Evolutionary conservation across 2,888 invertebrate species (phyloP), one percentile per base, ranked within the genome.

Genomic region (Aleiodes leptofemur): DNA sequence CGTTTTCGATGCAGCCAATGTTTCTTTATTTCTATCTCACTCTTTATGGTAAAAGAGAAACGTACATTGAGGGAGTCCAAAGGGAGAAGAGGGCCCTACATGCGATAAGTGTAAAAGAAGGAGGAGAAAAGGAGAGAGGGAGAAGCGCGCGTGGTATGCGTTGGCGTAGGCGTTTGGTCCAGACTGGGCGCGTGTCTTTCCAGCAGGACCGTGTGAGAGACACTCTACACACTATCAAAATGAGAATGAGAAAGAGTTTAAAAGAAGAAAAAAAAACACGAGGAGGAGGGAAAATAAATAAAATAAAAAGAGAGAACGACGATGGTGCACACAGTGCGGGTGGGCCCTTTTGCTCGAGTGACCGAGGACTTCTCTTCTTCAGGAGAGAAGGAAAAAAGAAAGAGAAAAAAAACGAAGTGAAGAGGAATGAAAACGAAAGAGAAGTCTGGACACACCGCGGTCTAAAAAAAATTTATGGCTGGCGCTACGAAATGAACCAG

Each of bases 111-210:
- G 53, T 53, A 51, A 55, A 51, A 56, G 69, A 70, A 55, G 55
- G 51, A 74, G 53, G 31, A 23, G 23, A 23, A 23, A 23, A 53
- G 66, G 55, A 69, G 66, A 66, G 50, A 57, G 57, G 61, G 83
- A 84, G 84, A 83, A 83, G 56, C 72, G 83, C 81, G 80, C 78
- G 78, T 76, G 83, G 84, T 84, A 86, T 86, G 85, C 82, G 81
- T 81, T 72, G 29, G 83, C 82, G 84, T 85, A 81, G 85, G 85
- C 80, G 83, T 76, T 79, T 83, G 83, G 80, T 81, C 82, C 83
- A 82, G 82, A 83, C 81, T 80, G 79, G 81, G 76, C 80, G 81
- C 80, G 80, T 79, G 81, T 82, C 80, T 78, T 72, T 76, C 53
- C 55, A 51, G 56, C 51, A 29, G 51, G 51, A 51, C 61, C 59